phyloP scores from a whole-genome alignment of 2,888 invertebrate genomes.

The Cyclophora albipunctata region DNA sequence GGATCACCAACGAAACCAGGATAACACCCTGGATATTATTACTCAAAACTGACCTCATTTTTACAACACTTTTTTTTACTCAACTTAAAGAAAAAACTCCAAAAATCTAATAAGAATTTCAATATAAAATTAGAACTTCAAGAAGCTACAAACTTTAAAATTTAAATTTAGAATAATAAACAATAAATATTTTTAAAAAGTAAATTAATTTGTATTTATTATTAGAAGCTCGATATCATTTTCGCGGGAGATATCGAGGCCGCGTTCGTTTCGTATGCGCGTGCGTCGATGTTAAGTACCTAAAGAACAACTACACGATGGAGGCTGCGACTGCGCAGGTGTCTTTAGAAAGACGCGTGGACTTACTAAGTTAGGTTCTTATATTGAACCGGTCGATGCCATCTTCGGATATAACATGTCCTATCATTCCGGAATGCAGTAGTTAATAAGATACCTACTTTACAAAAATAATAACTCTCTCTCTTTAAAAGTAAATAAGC shows the following conservation, averaged over 20 bases:
- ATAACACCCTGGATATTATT: conserved; percentile 56
- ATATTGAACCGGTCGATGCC: conserved; percentile 44
- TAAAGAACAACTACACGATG: conserved; percentile 37
- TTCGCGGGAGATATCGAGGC: conserved; percentile 45
- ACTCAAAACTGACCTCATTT: conserved; percentile 51
- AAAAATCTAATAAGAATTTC: background rate
- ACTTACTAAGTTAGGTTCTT: conserved; percentile 2
- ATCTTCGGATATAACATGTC: conserved; percentile 25
- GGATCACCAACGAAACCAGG: conserved; percentile 54
- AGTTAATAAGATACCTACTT: conserved; percentile 2
- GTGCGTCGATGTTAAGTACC: conserved; percentile 52
- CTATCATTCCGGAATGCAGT: conserved; percentile 10
- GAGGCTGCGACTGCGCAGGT: conserved; percentile 41
- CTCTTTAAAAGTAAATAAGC: too few species aligned
- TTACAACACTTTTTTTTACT: conserved; percentile 10
- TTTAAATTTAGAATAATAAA: conserved; percentile 12
- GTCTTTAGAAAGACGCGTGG: conserved; percentile 33
- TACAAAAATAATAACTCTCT: background rate
- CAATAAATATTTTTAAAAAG: background rate
- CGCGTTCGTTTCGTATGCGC: conserved; percentile 36
- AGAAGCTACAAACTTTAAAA: conserved; percentile 6
- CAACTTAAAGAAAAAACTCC: conserved; percentile 1
- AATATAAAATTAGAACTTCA: background rate
- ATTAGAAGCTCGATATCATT: conserved; percentile 55
- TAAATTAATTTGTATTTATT: conserved; percentile 1